Evolutionary conservation across 1,140 invertebrate genomes (phyloP), one percentile per base, ranked within the genome.

Genomic region (Habropoda laboriosa): DNA sequence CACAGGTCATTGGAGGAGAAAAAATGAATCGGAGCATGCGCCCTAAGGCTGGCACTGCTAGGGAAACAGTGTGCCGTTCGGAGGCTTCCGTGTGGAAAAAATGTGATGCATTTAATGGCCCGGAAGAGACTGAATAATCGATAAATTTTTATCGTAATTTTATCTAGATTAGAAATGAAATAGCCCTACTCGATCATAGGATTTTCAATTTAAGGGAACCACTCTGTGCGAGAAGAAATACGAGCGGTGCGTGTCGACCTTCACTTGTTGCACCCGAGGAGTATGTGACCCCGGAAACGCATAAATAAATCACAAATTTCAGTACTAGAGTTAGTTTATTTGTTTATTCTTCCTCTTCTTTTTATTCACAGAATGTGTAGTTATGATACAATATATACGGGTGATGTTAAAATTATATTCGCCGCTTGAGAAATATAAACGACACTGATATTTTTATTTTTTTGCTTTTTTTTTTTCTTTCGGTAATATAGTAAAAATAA

Each of bases 11-110:
- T 35, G 24, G 35, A 27, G 24, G 24, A 57, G 12, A 3, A 51
- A 58, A 45, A 35, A 51, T 79, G 55, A 30, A 68, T 42, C 6
- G 21, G 79, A 61, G 81, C 86, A 88, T 88, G 86, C 87, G 88
- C 86, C n/a, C 45, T 64, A 71, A 66, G 35, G 35, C 68, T 7
- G 10, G 13, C 7, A 63, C 6, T 18, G 10, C n/a, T n/a, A n/a
- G 40, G 38, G 47, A 55, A 75, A 45, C 42, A 58, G 18, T 58
- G 30, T 10, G 24, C 1, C 3, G 30, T 42, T 21, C 18, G 30
- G 21, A 47, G 16, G 38, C 68, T 73, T 13, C 38, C 53, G 63
- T 24, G 53, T 61, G 79, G 27, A 72, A 58, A 80, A 73, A 82
- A 60, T 45, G 35, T 45, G 32, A 79, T 55, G 74, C 55, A 40